Evolutionary conservation across 1,140 invertebrate species (phyloP), one percentile per base, ranked within the genome.

Genomic region (Acromyrmex charruanus): DNA sequence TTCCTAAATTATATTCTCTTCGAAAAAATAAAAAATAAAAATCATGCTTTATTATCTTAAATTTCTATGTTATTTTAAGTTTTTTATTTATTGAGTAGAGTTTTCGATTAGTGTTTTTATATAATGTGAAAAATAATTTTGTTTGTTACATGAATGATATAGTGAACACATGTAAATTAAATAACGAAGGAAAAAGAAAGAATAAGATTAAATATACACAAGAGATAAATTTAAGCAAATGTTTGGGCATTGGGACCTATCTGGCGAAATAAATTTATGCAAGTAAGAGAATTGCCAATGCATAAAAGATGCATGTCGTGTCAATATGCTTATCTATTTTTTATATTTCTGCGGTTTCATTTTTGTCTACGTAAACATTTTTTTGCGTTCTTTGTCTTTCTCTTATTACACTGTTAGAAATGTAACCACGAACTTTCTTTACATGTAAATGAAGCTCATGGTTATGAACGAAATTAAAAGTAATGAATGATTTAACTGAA

Each of bases 211-310:
- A 65, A 75, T 63, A 18, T 18, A 39, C 58, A 14, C 39, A 88
- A 92, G 91, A 86, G 87, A 91, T 92, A 89, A 87, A 92, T 93
- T 91, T 92, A 91, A 93, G 91, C 88, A 86, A 90, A 69, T 80
- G 79, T 87, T 75, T 74, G 69, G 79, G 28, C 89, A 91, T 90
- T 91, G 88, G 53, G 84, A 75, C 71, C 88, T 88, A 51, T 16
- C 4, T 21, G 65, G 44, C n/a, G 35, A 68, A 87, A 63, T 81
- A 75, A 87, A 71, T 93, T 93, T 93, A 92, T 93, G 90, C 81
- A 89, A 91, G 91, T 91, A 92, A 92, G 92, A 84, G 77, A 68
- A 90, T 93, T 92, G 92, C 90, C 93, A 93, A 94, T 91, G 92
- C 85, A 91, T 88, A 90, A 92, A 93, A 93, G 92, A 88, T 88